These are phyloP conservation scores for Rotaria socialis DNA, from an alignment of 2,888 invertebrate species.

Conservation along the genomic window DNA sequence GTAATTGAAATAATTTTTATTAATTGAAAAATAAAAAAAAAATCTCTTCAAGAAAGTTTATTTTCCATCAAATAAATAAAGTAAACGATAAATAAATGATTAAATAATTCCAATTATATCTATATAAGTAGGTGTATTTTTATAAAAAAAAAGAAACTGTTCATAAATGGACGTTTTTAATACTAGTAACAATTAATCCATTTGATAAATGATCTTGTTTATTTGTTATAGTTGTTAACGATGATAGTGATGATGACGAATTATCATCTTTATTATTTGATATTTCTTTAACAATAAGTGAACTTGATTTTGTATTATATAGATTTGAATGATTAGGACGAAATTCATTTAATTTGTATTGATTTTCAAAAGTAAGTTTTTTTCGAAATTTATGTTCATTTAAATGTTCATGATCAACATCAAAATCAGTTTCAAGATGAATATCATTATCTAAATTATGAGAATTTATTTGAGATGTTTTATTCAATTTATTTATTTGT, in stretches of 20 bases:
- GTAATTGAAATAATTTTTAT: no score
- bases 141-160: neutral
- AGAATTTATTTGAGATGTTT: neutral
- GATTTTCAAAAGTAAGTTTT: no score
- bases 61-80: no score
- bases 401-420: neutral
- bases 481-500: neutral
- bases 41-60: no score
- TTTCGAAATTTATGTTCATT: neutral
- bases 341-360: neutral
- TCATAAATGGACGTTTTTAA: neutral
- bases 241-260: neutral
- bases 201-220: neutral
- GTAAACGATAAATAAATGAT: no score
- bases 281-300: conserved; percentile 15
- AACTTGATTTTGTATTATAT: neutral
- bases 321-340: neutral
- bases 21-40: no score
- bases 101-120: no score
- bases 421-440: neutral
- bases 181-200: neutral
- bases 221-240: neutral
- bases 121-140: no score
- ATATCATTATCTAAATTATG: no score
- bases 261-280: neutral